Percentiles rank a stretch among this genome's conserved stretches.
Conservation (phyloP, 1,140 invertebrate genomes). For the Drosophila repleta region DNA sequence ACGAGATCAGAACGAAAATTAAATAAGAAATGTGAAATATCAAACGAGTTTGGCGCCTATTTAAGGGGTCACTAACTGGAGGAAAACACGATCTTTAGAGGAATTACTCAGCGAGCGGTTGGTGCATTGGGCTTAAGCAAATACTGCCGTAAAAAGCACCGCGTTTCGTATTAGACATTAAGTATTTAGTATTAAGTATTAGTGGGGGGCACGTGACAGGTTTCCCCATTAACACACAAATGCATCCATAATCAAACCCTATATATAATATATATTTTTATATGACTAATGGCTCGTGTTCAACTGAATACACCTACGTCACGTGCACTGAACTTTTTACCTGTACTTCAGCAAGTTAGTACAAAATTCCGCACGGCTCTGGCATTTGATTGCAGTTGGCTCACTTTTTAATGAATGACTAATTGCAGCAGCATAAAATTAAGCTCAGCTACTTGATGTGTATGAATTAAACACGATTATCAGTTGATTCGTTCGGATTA, state of each 20-base stretch:
- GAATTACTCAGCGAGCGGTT: constrained; percentile 3
- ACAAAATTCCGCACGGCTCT: constrained; percentile 30
- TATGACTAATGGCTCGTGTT: constrained; percentile 24
- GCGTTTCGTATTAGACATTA: not conserved
- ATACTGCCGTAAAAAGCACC: constrained; percentile 12
- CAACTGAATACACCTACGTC: constrained; percentile 15
- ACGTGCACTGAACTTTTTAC: constrained; percentile 28
- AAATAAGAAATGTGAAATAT: constrained; percentile 2
- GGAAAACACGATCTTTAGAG: not conserved
- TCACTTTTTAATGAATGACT: constrained; percentile 29
- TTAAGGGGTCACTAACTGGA: constrained; percentile 36
- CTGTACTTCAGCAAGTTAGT: not conserved
- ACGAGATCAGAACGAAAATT: constrained; percentile 3
- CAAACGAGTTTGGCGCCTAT: constrained; percentile 17
- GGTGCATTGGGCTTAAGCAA: constrained; percentile 2
- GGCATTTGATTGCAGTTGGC: constrained; percentile 17
- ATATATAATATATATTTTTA: not conserved
- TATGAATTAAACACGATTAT: constrained; percentile 16
- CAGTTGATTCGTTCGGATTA: constrained; percentile 1
- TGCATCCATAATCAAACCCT: constrained; percentile 7
- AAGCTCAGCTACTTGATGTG: not conserved
- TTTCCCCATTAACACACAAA: constrained; percentile 6
- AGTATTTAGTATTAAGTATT: constrained; percentile 8
- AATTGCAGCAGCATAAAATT: constrained; percentile 34
- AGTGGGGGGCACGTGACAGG: constrained; percentile 34